Conservation (phyloP, 2,113 vertebrate genomes). For the Triplophysa rosa region DNA sequence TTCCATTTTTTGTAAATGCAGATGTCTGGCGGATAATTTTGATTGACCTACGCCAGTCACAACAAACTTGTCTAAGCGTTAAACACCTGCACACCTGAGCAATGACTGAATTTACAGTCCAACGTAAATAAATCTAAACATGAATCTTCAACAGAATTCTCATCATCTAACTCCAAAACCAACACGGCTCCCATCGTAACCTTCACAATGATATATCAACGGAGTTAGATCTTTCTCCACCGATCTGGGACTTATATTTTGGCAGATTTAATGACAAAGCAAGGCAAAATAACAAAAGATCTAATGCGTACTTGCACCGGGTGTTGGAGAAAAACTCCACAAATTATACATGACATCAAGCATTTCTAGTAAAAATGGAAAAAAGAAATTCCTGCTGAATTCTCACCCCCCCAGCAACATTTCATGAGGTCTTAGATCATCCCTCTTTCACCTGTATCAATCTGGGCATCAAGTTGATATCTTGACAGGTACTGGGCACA, state of each 20-base stretch:
- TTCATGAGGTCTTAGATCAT: slow-evolving; percentile 51
- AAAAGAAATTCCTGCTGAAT: slow-evolving; percentile 44
- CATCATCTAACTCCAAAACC: background rate
- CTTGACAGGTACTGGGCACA: slow-evolving; percentile 53
- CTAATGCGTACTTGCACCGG: slow-evolving; percentile 34
- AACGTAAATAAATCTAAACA: background rate
- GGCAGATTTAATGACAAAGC: slow-evolving; percentile 17
- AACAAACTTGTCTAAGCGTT: no score
- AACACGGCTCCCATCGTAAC: background rate
- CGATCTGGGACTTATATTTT: slow-evolving; percentile 6
- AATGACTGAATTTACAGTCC: slow-evolving; percentile 9
- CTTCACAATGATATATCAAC: slow-evolving; percentile 2
- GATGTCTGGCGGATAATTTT: no score
- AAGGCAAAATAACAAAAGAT: slow-evolving; percentile 28
- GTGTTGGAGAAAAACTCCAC: slow-evolving; percentile 32
- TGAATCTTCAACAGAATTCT: background rate
- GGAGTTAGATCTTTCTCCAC: background rate
- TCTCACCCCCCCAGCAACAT: slow-evolving; percentile 22
- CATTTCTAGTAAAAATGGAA: slow-evolving; percentile 33
- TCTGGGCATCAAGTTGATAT: slow-evolving; percentile 6
- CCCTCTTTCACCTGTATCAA: slow-evolving; percentile 32
- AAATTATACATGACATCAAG: slow-evolving; percentile 45
- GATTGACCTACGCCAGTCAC: no score
- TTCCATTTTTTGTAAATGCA: no score
- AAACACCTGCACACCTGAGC: no score